phyloP scores from a whole-genome alignment of 2,113 vertebrate species.

The Tursiops truncatus region DNA sequence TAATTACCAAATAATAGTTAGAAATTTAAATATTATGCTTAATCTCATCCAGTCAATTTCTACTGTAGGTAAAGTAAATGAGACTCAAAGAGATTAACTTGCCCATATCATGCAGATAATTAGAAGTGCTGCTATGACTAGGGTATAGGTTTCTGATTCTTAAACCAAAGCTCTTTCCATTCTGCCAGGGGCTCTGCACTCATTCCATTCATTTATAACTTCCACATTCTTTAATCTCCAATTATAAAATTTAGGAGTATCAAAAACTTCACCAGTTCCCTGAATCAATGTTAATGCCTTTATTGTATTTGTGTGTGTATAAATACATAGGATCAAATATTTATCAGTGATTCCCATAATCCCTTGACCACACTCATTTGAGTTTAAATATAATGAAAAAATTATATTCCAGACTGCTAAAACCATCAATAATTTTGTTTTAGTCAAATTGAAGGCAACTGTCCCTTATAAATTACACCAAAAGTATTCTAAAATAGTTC shows the following conservation, averaged over 20 bases:
- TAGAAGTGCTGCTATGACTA: neutral
- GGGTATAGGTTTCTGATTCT: neutral
- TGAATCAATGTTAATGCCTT: neutral
- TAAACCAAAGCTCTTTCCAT: neutral
- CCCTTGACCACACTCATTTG: neutral
- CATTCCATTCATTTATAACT: neutral
- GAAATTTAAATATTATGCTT: slow-evolving; percentile 27
- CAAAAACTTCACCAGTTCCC: neutral
- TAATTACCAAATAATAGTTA: neutral
- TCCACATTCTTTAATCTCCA: no score
- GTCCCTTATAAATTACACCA: neutral
- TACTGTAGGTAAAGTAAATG: neutral
- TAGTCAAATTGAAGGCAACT: neutral
- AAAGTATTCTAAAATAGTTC: neutral
- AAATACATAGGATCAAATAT: neutral
- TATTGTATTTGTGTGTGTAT: neutral
- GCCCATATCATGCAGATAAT: neutral
- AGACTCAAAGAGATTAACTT: neutral
- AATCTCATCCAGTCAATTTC: slow-evolving; percentile 8
- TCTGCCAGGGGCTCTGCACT: neutral
- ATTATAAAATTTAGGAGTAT: neutral
- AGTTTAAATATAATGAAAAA: neutral
- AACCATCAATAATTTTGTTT: neutral
- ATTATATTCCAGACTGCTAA: neutral
- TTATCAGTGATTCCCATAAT: neutral